phyloP scores from a whole-genome alignment of 1,140 invertebrate species.

The Drosophila takahashii region DNA sequence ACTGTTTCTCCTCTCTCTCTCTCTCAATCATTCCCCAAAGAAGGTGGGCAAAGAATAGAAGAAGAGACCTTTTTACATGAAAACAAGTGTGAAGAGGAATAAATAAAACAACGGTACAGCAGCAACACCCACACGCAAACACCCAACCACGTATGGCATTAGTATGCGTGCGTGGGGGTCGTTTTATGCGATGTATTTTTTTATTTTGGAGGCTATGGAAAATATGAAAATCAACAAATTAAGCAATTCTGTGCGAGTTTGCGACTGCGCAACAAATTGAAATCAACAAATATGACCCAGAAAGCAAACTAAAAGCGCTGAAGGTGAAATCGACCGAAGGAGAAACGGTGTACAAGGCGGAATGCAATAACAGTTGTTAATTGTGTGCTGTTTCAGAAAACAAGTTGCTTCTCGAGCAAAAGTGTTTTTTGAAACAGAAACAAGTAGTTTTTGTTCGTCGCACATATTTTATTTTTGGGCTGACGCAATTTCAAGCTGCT shows the following conservation, averaged over 20 bases:
- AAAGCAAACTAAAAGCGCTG: conserved; percentile 60
- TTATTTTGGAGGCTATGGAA: conserved; percentile 59
- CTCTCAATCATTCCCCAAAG: not conserved
- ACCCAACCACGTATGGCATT: conserved; percentile 3
- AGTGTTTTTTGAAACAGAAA: conserved; percentile 32
- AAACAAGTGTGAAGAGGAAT: conserved; percentile 46
- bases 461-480: conserved; percentile 62
- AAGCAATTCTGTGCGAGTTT: conserved; percentile 58
- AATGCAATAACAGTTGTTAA: conserved; percentile 38
- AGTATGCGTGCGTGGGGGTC: conserved; percentile 30
- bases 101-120: conserved; percentile 62
- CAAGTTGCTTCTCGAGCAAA: conserved; percentile 41
- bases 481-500: conserved; percentile 69
- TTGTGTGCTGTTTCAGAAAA: conserved; percentile 28
- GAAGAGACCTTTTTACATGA: conserved; percentile 24
- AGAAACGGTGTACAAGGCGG: conserved; percentile 11
- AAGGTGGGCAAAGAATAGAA: conserved; percentile 19
- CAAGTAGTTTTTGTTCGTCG: conserved; percentile 19
- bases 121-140: conserved; percentile 25
- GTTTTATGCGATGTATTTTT: conserved; percentile 28
- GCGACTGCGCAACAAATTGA: conserved; percentile 68
- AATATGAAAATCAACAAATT: conserved; percentile 68
- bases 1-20: not conserved
- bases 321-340: conserved; percentile 68
- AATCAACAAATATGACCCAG: conserved; percentile 83